Evolutionary conservation across 1,140 invertebrate species (phyloP).

Genomic region (Dendrolimus punctatus): DNA sequence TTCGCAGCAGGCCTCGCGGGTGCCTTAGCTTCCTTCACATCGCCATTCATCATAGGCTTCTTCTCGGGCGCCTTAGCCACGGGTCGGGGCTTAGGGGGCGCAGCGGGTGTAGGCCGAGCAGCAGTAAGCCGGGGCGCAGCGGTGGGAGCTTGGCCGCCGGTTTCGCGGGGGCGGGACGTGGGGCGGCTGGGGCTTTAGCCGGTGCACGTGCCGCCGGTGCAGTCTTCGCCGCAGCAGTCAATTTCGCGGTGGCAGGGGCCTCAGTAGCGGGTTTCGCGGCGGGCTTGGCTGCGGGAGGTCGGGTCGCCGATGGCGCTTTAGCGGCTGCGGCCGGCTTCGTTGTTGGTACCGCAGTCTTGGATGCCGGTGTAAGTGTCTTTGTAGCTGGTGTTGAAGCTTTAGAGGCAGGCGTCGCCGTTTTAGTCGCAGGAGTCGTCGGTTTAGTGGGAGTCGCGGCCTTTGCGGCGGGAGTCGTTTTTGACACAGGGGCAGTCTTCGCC

Average conservation of each 20-base stretch:
- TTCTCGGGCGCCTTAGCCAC: constrained; percentile 43
- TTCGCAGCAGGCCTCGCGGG: constrained; percentile 19
- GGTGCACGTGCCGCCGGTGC: constrained; percentile 3
- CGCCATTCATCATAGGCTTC: constrained; percentile 71
- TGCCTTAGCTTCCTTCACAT: constrained; percentile 40
- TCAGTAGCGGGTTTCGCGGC: constrained; percentile 13
- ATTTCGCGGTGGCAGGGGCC: constrained; percentile 19
- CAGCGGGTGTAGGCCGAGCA: constrained; percentile 8
- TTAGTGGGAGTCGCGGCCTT: neutral
- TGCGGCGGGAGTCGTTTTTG: neutral
- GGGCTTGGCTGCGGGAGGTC: constrained; percentile 19
- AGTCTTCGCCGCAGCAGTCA: constrained; percentile 10
- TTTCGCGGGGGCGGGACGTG: constrained; percentile 30
- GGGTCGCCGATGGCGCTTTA: neutral
- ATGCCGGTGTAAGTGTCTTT: constrained; percentile 21
- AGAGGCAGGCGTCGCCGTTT: neutral
- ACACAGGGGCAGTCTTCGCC: neutral
- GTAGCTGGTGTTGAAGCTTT: constrained; percentile 11
- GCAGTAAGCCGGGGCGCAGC: constrained; percentile 14
- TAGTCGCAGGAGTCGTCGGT: constrained; percentile 2
- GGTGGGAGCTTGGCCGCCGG: constrained; percentile 23
- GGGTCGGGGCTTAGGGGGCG: constrained; percentile 36
- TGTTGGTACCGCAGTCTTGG: constrained; percentile 15
- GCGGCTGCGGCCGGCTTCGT: constrained; percentile 20
- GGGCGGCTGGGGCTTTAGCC: constrained; percentile 13